Conservation (phyloP, 2,797 vertebrate genomes). For the Mormyrops boulengeri region DNA sequence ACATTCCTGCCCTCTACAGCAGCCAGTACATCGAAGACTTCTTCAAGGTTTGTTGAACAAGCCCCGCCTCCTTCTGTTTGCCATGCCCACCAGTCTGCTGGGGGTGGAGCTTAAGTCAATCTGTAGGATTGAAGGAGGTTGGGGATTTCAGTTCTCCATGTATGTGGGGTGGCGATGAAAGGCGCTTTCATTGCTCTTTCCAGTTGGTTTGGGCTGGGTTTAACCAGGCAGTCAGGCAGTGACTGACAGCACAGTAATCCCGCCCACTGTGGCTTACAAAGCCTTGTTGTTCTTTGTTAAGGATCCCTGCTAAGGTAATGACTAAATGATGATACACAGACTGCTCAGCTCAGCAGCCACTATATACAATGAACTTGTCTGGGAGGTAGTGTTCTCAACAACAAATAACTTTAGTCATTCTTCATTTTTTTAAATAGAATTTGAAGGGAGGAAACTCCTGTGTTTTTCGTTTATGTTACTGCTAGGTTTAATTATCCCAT, state of each 20-base stretch:
- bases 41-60: slow-evolving; percentile 74
- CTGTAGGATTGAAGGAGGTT: not conserved
- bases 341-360: not conserved
- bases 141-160: not conserved
- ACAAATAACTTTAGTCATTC: not conserved
- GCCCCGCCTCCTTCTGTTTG: not conserved
- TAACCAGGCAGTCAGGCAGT: not conserved
- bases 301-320: not conserved
- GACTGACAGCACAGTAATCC: not conserved
- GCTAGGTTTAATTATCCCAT: not conserved
- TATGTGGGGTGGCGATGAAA: not conserved
- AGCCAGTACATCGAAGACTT: slow-evolving; percentile 90
- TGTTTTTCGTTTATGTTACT: not conserved
- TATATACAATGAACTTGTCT: not conserved
- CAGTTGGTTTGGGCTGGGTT: not conserved
- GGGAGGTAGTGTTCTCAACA: not conserved
- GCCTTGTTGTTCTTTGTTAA: not conserved
- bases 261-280: not conserved
- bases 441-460: not conserved
- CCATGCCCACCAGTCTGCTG: not conserved
- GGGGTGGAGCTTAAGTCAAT: not conserved
- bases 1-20: slow-evolving; percentile 85
- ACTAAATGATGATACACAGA: not conserved
- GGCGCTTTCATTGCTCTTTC: not conserved
- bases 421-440: not conserved